Evolutionary conservation across 2,888 invertebrate genomes (phyloP).

Genomic region (Cosmia pyralina): DNA sequence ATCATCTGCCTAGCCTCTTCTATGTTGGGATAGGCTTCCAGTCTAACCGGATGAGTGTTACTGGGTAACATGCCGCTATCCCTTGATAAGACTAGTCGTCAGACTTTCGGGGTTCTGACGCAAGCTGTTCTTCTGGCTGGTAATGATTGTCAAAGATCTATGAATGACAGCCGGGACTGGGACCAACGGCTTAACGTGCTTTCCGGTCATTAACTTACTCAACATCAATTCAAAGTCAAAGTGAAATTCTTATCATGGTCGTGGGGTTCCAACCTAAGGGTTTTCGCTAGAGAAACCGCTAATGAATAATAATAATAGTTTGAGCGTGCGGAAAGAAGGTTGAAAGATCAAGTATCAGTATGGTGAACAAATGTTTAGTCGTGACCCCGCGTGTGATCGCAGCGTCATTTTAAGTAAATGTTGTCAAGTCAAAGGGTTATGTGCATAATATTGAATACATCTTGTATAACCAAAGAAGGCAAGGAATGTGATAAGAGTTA

Average conservation of each 20-base stretch:
- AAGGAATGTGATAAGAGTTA: too few relatives aligned
- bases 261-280: neutral
- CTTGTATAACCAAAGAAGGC: too few relatives aligned
- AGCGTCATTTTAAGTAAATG: neutral
- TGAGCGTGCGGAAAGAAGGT: neutral
- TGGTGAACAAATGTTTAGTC: neutral
- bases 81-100: neutral
- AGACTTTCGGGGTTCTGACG: neutral
- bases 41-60: neutral
- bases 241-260: too few relatives aligned
- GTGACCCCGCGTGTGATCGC: neutral
- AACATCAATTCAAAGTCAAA: too few relatives aligned
- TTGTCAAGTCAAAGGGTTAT: neutral
- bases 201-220: neutral
- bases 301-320: too few relatives aligned
- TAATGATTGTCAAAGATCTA: neutral
- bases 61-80: too few relatives aligned
- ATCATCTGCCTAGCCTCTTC: too few relatives aligned
- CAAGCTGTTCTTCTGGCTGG: neutral
- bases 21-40: too few relatives aligned
- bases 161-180: neutral
- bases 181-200: neutral
- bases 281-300: neutral
- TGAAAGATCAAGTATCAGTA: neutral
- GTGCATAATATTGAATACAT: neutral